These are phyloP conservation scores for Porites lobata DNA, from an alignment of 92 coral and sea anemone species.

Conservation along the genomic window DNA sequence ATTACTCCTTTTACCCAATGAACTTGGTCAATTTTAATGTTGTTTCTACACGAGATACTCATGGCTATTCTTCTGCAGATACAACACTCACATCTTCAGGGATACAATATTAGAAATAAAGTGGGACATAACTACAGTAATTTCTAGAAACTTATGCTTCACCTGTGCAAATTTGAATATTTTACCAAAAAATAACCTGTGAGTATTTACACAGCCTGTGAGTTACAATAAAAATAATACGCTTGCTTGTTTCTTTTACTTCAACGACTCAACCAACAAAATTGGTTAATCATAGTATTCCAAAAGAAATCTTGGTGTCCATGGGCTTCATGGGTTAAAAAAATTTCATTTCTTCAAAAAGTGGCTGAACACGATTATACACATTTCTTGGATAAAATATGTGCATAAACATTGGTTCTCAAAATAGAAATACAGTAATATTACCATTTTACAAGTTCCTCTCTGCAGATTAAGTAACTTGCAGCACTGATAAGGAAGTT, in stretches of 20 bases:
- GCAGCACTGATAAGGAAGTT: background rate
- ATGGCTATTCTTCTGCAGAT: no score
- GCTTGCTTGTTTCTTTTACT: background rate
- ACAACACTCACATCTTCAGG: no score
- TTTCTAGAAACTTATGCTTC: no score
- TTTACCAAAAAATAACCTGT: background rate
- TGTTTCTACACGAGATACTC: no score
- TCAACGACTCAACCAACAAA: background rate
- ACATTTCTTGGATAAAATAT: background rate
- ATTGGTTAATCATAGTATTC: background rate
- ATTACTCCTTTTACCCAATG: no score
- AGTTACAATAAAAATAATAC: background rate
- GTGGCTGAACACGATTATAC: background rate
- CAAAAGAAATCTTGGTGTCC: background rate
- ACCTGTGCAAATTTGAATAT: no score
- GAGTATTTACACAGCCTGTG: slow-evolving; percentile 18
- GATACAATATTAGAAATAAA: no score
- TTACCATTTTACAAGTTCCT: background rate
- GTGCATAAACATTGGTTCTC: slow-evolving; percentile 6
- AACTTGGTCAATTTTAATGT: no score
- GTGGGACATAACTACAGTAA: no score
- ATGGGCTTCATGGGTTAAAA: background rate
- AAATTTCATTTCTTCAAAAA: background rate
- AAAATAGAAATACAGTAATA: background rate
- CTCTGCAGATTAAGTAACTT: slow-evolving; percentile 1